phyloP scores from a whole-genome alignment of 2,797 vertebrate genomes.

The Pantherophis vulpinus region DNA sequence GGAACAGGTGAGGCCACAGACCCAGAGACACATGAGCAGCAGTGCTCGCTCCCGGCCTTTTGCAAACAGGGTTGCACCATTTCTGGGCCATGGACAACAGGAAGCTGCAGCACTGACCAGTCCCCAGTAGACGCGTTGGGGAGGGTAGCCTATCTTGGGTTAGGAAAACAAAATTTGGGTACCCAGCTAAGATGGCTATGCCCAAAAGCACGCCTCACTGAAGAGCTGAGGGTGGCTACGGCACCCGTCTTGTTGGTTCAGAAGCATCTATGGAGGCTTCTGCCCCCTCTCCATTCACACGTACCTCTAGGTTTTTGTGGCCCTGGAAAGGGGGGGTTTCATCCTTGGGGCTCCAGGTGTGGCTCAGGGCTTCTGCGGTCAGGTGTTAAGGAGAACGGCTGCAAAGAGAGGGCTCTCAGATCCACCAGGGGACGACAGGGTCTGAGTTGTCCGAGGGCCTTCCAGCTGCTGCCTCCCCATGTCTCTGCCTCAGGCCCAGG shows the following conservation, averaged over 20 bases:
- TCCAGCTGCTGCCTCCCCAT: background rate
- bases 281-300: background rate
- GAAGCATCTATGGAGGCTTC: background rate
- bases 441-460: background rate
- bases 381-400: background rate
- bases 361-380: background rate
- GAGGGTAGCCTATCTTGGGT: background rate
- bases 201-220: background rate
- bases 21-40: conserved; percentile 81
- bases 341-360: background rate
- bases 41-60: conserved; percentile 49
- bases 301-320: background rate
- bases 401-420: background rate
- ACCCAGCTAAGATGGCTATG: background rate
- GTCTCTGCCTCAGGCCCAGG: background rate
- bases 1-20: conserved; percentile 84
- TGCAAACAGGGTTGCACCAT: background rate
- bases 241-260: background rate
- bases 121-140: background rate
- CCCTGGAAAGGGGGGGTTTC: background rate
- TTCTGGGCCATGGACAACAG: background rate
- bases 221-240: background rate
- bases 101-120: background rate
- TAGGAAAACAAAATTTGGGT: background rate
- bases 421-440: background rate